Percentiles rank a stretch among this genome's conserved stretches.
Conservation (phyloP, 2,888 invertebrate species). For the Panzeria rudis region DNA sequence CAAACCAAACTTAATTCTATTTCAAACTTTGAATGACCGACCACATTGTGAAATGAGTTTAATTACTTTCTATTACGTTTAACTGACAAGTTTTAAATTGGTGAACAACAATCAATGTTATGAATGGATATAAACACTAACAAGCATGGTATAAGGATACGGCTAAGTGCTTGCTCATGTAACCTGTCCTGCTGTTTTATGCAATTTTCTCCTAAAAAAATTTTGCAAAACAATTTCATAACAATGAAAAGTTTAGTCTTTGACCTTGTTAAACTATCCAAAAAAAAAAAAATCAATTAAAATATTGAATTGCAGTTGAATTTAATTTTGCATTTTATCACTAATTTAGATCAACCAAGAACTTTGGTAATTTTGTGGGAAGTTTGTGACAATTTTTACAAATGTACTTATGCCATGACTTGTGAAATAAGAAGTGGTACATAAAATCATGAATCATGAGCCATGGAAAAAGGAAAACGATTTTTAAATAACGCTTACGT, state of each 20-base stretch:
- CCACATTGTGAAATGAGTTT: slow-evolving; percentile 18
- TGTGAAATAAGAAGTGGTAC: too few relatives aligned
- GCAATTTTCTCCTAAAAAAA: background rate
- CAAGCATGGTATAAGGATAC: background rate
- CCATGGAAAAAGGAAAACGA: background rate
- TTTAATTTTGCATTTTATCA: background rate
- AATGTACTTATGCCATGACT: background rate
- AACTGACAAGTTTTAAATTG: slow-evolving; percentile 30
- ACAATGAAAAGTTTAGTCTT: background rate
- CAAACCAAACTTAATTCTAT: slow-evolving; percentile 1
- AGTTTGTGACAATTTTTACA: background rate
- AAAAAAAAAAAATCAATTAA: slow-evolving; percentile 7
- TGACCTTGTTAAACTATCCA: background rate
- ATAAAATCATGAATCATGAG: background rate
- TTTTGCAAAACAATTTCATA: background rate
- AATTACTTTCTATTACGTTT: slow-evolving; percentile 33
- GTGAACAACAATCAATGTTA: background rate
- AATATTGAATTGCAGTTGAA: background rate
- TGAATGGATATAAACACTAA: background rate
- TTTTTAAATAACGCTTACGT: background rate
- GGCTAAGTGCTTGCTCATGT: background rate
- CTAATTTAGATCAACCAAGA: background rate
- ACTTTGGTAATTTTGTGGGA: background rate
- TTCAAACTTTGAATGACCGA: slow-evolving; percentile 13
- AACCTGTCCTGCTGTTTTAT: background rate